A percentile compares a stretch with the other conserved stretches of the same genome.
These are phyloP conservation scores for Scolanthus callimorphus DNA, from an alignment of 92 coral and sea anemone genomes.

Conservation along the genomic window DNA sequence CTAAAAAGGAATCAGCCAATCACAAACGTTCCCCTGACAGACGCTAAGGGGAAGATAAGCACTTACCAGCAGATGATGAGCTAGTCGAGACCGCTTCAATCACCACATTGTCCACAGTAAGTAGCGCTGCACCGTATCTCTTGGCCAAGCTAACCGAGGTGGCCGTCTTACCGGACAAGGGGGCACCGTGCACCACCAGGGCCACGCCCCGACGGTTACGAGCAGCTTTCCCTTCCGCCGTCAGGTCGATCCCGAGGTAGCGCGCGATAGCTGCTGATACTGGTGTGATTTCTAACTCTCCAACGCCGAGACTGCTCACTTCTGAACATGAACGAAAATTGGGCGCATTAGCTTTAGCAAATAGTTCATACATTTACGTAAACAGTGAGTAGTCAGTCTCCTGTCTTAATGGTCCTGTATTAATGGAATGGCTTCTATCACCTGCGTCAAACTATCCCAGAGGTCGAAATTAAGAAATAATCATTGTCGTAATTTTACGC, in stretches of 20 bases:
- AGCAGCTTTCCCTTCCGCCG: slow-evolving; percentile 97
- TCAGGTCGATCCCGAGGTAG: slow-evolving; percentile 92
- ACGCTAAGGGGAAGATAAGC: neutral
- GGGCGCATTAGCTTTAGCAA: too few species aligned
- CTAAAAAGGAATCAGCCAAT: neutral
- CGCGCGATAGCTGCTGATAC: slow-evolving; percentile 99
- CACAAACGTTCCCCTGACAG: neutral
- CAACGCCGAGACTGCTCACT: slow-evolving; percentile 80
- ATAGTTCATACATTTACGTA: too few species aligned
- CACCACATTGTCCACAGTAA: slow-evolving; percentile 87
- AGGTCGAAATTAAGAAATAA: too few species aligned
- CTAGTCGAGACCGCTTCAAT: slow-evolving; percentile 90
- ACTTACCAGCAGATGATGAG: slow-evolving; percentile 83
- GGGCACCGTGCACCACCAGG: slow-evolving; percentile 89
- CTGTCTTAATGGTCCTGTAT: too few species aligned
- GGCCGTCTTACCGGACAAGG: slow-evolving; percentile 86
- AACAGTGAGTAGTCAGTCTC: too few species aligned
- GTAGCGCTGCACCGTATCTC: slow-evolving; percentile 82
- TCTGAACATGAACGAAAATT: slow-evolving; percentile 18
- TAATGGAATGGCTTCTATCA: too few species aligned
- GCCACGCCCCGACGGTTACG: slow-evolving; percentile 97
- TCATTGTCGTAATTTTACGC: too few species aligned
- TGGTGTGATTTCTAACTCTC: slow-evolving; percentile 98
- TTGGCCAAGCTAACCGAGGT: slow-evolving; percentile 84
- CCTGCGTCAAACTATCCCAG: too few species aligned